Conservation (phyloP, 1,140 invertebrate species). For the Leptinotarsa defecta region DNA sequence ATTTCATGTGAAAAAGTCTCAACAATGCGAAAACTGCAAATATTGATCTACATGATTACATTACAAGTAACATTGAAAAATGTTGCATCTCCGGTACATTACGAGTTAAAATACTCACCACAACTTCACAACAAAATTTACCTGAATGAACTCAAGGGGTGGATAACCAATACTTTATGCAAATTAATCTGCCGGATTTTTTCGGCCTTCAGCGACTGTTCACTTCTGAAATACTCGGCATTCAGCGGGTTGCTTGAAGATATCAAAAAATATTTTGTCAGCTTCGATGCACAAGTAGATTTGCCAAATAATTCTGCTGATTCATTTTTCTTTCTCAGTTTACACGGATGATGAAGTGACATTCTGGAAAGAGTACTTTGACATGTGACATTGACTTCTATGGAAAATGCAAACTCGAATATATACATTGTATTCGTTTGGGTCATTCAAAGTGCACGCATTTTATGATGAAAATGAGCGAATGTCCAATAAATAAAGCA, state of each 20-base stretch:
- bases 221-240: constrained; percentile 16
- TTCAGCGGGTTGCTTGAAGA: background rate
- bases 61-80: no score
- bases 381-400: background rate
- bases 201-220: constrained; percentile 5
- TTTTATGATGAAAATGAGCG: no score
- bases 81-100: no score
- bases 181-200: constrained; percentile 12
- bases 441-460: no score
- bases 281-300: background rate
- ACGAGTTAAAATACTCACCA: no score
- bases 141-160: constrained; percentile 23
- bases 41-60: no score
- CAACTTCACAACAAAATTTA: background rate
- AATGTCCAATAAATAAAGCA: no score
- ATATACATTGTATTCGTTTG: no score
- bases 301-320: background rate
- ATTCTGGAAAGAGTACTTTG: background rate
- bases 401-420: no score
- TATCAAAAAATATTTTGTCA: background rate
- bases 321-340: background rate
- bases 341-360: background rate
- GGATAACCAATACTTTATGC: constrained; percentile 5
- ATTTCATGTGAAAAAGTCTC: no score
- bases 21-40: no score